Percentiles rank a stretch among this genome's conserved stretches.
phyloP scores from a whole-genome alignment of 2,888 invertebrate species.

The Thereva unica region DNA sequence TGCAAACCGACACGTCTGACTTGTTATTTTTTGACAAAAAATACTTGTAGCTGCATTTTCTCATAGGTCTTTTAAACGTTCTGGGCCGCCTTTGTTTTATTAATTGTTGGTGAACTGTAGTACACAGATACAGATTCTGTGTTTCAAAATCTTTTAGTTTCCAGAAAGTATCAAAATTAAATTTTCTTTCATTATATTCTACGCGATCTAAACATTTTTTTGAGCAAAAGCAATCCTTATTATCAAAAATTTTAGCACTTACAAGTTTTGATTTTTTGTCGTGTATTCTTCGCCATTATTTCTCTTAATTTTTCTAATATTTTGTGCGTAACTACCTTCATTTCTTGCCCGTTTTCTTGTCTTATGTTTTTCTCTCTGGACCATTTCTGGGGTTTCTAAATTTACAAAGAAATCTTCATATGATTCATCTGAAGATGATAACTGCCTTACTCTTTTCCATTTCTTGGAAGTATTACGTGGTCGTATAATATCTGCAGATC shows the following conservation, averaged over 20 bases:
- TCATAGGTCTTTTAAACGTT: not conserved
- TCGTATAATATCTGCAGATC: no score
- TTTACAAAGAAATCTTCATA: not conserved
- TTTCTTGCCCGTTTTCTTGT: no score
- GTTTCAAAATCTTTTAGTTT: not conserved
- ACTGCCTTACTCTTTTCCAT: constrained; percentile 13
- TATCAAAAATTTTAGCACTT: not conserved
- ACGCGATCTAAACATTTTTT: not conserved
- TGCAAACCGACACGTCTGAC: no score
- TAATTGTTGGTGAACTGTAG: not conserved
- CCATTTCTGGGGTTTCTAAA: no score
- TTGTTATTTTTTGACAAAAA: no score
- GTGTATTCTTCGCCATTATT: constrained; percentile 1
- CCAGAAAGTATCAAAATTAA: not conserved
- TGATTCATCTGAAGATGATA: constrained; percentile 20
- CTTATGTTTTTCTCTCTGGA: no score
- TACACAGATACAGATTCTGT: not conserved
- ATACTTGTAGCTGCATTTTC: constrained; percentile 7
- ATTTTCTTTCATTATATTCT: not conserved
- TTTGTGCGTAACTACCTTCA: not conserved
- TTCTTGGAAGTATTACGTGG: constrained; percentile 8
- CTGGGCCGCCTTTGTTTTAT: not conserved
- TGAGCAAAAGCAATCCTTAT: not conserved
- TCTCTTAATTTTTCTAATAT: not conserved
- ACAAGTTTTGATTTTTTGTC: constrained; percentile 7